phyloP scores from a whole-genome alignment of 2,888 invertebrate species.

The Xestobium rufovillosum region DNA sequence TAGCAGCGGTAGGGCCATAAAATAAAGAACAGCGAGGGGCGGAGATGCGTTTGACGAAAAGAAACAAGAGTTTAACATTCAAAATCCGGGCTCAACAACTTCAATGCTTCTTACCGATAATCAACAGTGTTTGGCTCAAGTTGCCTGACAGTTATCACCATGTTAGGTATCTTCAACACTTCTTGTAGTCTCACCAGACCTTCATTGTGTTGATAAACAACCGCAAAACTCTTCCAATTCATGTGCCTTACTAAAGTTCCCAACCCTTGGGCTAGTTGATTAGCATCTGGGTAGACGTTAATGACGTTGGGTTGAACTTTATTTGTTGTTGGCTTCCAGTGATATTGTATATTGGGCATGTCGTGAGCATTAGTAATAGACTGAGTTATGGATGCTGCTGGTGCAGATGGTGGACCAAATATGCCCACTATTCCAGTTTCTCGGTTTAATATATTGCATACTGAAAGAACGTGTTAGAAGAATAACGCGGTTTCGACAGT shows the following conservation, averaged over 20 bases:
- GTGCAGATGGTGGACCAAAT: conserved; percentile 68
- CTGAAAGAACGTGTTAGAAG: too few relatives aligned
- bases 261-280: conserved; percentile 56
- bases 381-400: conserved; percentile 65
- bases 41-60: too few relatives aligned
- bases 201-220: conserved; percentile 70
- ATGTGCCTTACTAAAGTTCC: conserved; percentile 60
- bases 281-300: conserved; percentile 66
- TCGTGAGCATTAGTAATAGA: conserved; percentile 77
- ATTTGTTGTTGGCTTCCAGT: conserved; percentile 58
- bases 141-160: conserved; percentile 55
- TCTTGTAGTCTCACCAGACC: conserved; percentile 72
- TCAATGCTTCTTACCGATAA: conserved; percentile 24
- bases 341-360: conserved; percentile 76
- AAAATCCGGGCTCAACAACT: too few relatives aligned
- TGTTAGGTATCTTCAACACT: conserved; percentile 58
- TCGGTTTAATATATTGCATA: conserved; percentile 47
- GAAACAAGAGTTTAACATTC: too few relatives aligned
- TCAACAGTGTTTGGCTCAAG: conserved; percentile 42
- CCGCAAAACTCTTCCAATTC: conserved; percentile 69
- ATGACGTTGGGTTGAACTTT: conserved; percentile 49
- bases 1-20: too few relatives aligned
- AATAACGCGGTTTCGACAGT: too few relatives aligned
- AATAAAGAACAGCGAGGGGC: too few relatives aligned
- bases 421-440: conserved; percentile 65